Conservation (phyloP, 2,113 vertebrate species). For the Melanerpes aurifrons region DNA sequence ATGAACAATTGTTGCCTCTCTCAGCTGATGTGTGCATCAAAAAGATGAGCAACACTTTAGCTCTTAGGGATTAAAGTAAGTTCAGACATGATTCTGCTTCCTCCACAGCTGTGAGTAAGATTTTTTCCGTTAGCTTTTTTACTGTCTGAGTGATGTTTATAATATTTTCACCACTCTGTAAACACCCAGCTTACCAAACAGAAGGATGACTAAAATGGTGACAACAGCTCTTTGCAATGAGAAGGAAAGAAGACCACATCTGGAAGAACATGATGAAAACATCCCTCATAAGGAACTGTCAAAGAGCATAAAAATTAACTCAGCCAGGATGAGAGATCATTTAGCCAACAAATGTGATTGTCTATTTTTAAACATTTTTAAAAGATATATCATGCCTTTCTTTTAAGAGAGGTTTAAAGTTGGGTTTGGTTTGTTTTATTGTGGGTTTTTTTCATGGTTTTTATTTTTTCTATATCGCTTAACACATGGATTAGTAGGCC, state of each 20-base stretch:
- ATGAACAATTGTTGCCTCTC: not conserved
- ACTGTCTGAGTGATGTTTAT: constrained; percentile 3
- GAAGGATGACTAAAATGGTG: constrained; percentile 43
- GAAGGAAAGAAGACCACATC: not conserved
- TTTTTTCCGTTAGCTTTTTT: constrained; percentile 43
- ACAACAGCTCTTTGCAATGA: constrained; percentile 31
- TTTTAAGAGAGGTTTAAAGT: not conserved
- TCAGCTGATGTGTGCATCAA: not conserved
- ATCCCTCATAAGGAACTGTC: not conserved
- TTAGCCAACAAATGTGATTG: not conserved
- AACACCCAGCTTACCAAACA: constrained; percentile 61
- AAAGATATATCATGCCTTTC: not conserved
- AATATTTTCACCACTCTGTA: constrained; percentile 40
- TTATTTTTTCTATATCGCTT: not conserved
- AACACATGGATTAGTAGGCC: fast-evolving
- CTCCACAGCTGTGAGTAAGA: constrained; percentile 37
- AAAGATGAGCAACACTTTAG: not conserved
- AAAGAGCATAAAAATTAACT: not conserved
- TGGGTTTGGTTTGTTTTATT: not conserved
- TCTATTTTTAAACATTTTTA: not conserved
- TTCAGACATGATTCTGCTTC: constrained; percentile 37
- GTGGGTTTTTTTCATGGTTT: too few relatives aligned
- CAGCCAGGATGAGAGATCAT: not conserved
- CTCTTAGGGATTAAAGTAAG: constrained; percentile 49
- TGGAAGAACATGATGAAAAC: constrained; percentile 5